A percentile compares a stretch with the other conserved stretches of the same genome.
Conservation (phyloP, 1,140 invertebrate genomes). For the Drosophila albomicans region DNA sequence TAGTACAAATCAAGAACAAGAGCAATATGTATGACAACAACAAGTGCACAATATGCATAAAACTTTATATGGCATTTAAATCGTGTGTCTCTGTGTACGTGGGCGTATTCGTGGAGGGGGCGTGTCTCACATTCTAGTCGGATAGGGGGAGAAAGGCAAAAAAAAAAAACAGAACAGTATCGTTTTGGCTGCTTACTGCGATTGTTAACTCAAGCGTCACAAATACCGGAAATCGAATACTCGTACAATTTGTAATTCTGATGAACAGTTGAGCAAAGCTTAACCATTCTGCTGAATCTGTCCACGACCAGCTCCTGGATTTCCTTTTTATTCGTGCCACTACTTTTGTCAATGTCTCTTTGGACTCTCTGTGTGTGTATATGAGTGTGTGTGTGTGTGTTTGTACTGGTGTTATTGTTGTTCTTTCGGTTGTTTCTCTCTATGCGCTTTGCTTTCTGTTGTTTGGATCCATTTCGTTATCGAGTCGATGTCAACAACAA, state of each 20-base stretch:
- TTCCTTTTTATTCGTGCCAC: conserved; percentile 25
- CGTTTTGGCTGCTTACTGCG: conserved; percentile 66
- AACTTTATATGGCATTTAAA: conserved; percentile 82
- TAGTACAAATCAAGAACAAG: conserved; percentile 38
- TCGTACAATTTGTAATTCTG: conserved; percentile 82
- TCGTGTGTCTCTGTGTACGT: conserved; percentile 38
- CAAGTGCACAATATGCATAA: conserved; percentile 78
- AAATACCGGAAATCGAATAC: conserved; percentile 84
- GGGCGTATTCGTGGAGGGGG: not conserved
- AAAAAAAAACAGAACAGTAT: not conserved
- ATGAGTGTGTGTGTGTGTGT: not conserved
- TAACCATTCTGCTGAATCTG: conserved; percentile 52
- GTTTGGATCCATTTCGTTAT: conserved; percentile 74
- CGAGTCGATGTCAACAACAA: conserved; percentile 64
- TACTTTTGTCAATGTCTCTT: conserved; percentile 19
- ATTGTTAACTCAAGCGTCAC: conserved; percentile 83
- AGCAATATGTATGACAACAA: conserved; percentile 41
- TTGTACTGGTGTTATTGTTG: conserved; percentile 26
- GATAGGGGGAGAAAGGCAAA: not conserved
- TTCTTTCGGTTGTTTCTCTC: conserved; percentile 5
- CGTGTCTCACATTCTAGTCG: not conserved
- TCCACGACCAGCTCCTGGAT: conserved; percentile 45
- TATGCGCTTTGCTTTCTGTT: conserved; percentile 35
- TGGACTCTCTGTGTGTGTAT: not conserved
- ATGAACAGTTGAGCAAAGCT: conserved; percentile 79